Evolutionary conservation across 1,140 invertebrate species (phyloP), one percentile per base, ranked within the genome.

Genomic region (Sarcophaga bullata): DNA sequence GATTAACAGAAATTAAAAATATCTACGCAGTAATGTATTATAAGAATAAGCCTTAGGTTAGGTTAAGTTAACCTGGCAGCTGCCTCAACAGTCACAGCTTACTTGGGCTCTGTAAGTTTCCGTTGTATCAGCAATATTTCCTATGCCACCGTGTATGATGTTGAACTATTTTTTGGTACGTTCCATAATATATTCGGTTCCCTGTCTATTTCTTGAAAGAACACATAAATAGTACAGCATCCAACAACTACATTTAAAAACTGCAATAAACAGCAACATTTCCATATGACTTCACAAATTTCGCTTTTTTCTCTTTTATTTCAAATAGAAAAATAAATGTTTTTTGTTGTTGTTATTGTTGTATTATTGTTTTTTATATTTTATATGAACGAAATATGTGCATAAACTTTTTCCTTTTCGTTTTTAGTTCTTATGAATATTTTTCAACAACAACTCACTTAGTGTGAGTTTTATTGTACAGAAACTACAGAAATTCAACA

Each of bases 241-340:
- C 17, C 17, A 68, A 68, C 19, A 10, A 68, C 62, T 68, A 68
- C 62, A 25, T 19, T 68, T 68, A 8, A 25, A 78, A 78, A 78
- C 50, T 78, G 75, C 48, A 78, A 78, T 50, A 49, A 17, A 78
- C 49, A 50, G 75, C 75, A 78, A 52, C 49, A 78, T 78, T 78
- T 78, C 50, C 50, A 17, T 50, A 78, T 78, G 75, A 78, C 75
- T 78, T 48, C 47, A 78, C 75, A 78, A 13, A 78, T 25, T 50
- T 49, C n/a, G 19, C 50, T 78, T 17, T 50, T 49, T 48, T 13
- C 50, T 4, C 50, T 52, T 76, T 48, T 17, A n/a, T 76, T 76
- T 76, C 15, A 76, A 76, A 19, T 13, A 76, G 8, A 46, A 72
- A n/a, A n/a, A n/a, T n/a, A n/a, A n/a, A n/a, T n/a, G n/a, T n/a